Percentiles rank a stretch among this genome's conserved stretches.
Conservation (phyloP, 2,888 invertebrate genomes). For the Teleiodes luculella region DNA sequence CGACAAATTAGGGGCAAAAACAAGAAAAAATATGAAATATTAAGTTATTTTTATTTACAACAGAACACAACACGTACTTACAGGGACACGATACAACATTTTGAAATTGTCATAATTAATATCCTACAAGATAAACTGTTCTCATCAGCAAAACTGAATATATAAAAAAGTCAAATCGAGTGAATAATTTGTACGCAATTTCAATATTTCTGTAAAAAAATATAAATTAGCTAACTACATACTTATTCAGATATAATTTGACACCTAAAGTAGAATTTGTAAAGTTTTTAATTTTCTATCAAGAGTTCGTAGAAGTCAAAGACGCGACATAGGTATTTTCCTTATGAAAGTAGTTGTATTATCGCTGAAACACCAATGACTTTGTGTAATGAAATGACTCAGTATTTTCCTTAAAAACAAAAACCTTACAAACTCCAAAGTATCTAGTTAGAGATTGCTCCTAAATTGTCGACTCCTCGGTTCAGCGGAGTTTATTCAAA, state of each 20-base stretch:
- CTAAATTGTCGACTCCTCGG: constrained; percentile 22
- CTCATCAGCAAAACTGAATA: constrained; percentile 33
- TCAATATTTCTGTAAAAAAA: constrained; percentile 10
- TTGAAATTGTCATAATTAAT: constrained; percentile 28
- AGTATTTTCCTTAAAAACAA: not conserved
- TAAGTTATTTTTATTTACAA: constrained; percentile 20
- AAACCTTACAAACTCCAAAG: constrained; percentile 22
- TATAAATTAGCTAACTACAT: constrained; percentile 24
- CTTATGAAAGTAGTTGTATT: no score
- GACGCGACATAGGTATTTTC: no score
- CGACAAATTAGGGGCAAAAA: constrained; percentile 30
- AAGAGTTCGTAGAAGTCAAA: no score
- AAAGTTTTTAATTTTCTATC: not conserved
- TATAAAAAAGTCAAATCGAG: constrained; percentile 26
- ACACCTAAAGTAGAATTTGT: constrained; percentile 13
- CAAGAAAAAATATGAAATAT: constrained; percentile 20
- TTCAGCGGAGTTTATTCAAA: constrained; percentile 36
- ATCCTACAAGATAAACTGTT: constrained; percentile 26
- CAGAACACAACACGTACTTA: not conserved
- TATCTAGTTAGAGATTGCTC: constrained; percentile 37
- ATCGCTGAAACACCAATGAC: no score
- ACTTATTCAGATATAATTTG: constrained; percentile 25
- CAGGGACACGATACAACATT: not conserved
- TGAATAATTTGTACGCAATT: constrained; percentile 31
- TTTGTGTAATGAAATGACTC: no score